These are phyloP conservation scores for Poeciliopsis turrubarensis DNA, from an alignment of 2,113 vertebrate species.

Conservation along the genomic window DNA sequence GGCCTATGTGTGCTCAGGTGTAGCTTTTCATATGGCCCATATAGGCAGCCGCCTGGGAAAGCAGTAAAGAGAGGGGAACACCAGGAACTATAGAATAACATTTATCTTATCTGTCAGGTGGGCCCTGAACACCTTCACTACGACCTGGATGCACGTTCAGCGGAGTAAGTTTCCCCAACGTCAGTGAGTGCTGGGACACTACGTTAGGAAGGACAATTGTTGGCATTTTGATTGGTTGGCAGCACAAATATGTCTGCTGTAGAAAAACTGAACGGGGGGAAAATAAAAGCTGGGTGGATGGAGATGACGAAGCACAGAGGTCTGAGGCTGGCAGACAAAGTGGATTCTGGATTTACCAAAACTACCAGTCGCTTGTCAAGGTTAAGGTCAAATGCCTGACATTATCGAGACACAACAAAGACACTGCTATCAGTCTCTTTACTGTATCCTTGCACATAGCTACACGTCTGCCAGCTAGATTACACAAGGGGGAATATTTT, in stretches of 20 bases:
- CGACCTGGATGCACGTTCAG: too few species aligned
- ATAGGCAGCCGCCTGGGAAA: too few species aligned
- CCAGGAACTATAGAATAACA: too few species aligned
- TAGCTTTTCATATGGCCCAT: too few species aligned
- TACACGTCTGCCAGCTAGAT: slow-evolving; percentile 47
- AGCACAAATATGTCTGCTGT: not conserved
- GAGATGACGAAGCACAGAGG: slow-evolving; percentile 10
- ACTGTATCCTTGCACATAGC: slow-evolving; percentile 41
- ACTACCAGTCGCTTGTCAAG: slow-evolving; percentile 65
- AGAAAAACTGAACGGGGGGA: not conserved
- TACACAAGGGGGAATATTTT: slow-evolving; percentile 64
- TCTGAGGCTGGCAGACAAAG: slow-evolving; percentile 57
- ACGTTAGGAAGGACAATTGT: too few species aligned
- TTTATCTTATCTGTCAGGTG: too few species aligned
- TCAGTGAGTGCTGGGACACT: too few species aligned
- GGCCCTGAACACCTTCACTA: too few species aligned
- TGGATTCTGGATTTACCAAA: slow-evolving; percentile 67
- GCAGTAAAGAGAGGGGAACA: too few species aligned
- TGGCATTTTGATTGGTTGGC: too few species aligned
- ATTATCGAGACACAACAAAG: slow-evolving; percentile 76
- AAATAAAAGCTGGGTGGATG: not conserved
- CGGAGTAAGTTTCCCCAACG: too few species aligned
- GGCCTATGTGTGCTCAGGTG: too few species aligned
- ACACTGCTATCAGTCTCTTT: slow-evolving; percentile 56
- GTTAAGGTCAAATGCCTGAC: slow-evolving; percentile 74